Conservation (phyloP, 2,888 invertebrate species). For the Apotomis betuletana region DNA sequence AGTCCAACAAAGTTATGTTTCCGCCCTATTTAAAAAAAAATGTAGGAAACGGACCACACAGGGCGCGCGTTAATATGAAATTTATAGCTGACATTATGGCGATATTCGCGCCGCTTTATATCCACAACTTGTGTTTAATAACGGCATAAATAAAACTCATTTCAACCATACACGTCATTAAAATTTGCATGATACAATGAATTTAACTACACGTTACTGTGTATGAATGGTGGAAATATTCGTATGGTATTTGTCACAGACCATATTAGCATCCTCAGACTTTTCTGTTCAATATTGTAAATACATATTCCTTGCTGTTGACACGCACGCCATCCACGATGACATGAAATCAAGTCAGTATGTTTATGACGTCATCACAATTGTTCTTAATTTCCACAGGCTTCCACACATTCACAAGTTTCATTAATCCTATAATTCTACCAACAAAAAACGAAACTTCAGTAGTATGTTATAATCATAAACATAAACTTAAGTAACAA, state of each 20-base stretch:
- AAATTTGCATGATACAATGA: background rate
- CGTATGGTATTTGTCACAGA: no score
- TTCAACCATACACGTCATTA: background rate
- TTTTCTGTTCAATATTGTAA: no score
- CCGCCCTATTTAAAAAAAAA: conserved; percentile 8
- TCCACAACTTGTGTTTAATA: background rate
- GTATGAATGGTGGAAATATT: no score
- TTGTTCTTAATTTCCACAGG: no score
- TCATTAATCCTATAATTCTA: background rate
- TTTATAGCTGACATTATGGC: conserved; percentile 14
- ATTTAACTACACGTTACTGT: background rate
- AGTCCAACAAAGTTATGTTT: conserved; percentile 15
- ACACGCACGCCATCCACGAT: no score
- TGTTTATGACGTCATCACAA: no score
- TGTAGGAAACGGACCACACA: conserved; percentile 30
- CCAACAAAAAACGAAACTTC: conserved; percentile 10
- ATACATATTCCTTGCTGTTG: no score
- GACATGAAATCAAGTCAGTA: no score
- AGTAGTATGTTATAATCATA: background rate
- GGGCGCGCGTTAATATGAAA: conserved; percentile 14
- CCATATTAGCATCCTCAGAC: no score
- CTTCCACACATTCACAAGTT: no score
- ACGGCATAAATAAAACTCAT: background rate
- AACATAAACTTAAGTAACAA: background rate
- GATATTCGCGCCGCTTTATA: conserved; percentile 24